These are phyloP conservation scores for Sphecodes monilicornis DNA, from an alignment of 2,888 invertebrate species.

Conservation along the genomic window DNA sequence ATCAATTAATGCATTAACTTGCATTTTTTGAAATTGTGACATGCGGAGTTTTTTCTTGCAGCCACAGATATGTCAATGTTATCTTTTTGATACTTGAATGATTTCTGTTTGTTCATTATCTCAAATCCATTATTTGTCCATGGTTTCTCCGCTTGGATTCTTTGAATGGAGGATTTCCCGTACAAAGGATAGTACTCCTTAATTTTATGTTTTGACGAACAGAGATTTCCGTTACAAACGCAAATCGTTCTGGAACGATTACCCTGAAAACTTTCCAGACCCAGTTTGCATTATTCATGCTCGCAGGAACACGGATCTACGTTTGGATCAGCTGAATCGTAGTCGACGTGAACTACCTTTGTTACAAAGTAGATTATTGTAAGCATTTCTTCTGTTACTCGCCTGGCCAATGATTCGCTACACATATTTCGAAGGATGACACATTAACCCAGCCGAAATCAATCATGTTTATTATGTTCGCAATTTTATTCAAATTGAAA, in stretches of 20 bases:
- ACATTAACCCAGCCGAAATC: neutral
- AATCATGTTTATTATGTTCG: neutral
- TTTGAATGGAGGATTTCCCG: conserved; percentile 14
- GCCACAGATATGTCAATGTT: no score
- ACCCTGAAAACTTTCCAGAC: conserved; percentile 51
- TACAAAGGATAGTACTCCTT: conserved; percentile 29
- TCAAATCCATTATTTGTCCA: conserved; percentile 23
- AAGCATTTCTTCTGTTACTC: conserved; percentile 13
- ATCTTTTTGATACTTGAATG: neutral
- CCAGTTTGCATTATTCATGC: conserved; percentile 59
- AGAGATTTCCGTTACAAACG: conserved; percentile 51
- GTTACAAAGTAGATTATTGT: conserved; percentile 56
- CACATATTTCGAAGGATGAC: neutral
- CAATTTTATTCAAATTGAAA: neutral
- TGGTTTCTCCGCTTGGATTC: neutral
- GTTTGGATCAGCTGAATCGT: conserved; percentile 36
- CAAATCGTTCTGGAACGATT: conserved; percentile 55
- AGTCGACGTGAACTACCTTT: conserved; percentile 21
- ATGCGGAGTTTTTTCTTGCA: no score
- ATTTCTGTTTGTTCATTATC: neutral
- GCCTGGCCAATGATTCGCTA: neutral
- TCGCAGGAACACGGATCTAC: conserved; percentile 32
- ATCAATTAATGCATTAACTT: no score
- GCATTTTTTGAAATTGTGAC: no score
- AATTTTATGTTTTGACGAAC: conserved; percentile 40